These are phyloP conservation scores for Gobio gobio DNA, from an alignment of 2,113 vertebrate species.

Conservation along the genomic window DNA sequence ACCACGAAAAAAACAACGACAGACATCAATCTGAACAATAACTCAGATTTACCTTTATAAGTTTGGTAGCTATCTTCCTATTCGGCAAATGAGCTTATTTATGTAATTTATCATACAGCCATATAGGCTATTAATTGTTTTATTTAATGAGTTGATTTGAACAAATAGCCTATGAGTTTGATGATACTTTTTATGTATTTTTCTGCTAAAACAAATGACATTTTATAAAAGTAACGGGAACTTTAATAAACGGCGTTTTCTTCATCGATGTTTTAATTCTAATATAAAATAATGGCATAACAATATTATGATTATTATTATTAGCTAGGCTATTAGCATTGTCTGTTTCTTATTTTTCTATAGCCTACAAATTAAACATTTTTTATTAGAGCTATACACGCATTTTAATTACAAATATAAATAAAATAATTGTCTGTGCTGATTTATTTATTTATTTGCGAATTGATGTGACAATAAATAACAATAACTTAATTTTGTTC, in stretches of 20 bases:
- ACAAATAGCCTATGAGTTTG: not conserved
- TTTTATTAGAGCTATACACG: not conserved
- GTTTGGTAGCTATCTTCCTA: not conserved
- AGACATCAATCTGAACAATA: not conserved
- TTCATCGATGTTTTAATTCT: not conserved
- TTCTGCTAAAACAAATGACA: not conserved
- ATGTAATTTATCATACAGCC: not conserved
- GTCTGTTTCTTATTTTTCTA: not conserved
- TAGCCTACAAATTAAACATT: not conserved
- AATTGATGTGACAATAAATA: slow-evolving; percentile 92
- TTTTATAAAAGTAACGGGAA: not conserved
- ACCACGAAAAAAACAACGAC: not conserved
- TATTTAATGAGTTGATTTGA: not conserved
- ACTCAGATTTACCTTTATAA: not conserved
- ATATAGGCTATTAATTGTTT: not conserved
- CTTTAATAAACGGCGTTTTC: not conserved
- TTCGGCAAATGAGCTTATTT: not conserved
- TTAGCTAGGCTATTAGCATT: not conserved
- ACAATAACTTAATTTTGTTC: slow-evolving; percentile 95
- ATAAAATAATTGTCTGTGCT: slow-evolving; percentile 17
- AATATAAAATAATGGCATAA: not conserved
- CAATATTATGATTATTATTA: not conserved
- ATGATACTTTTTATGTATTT: not conserved
- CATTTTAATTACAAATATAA: not conserved
- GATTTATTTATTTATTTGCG: slow-evolving; percentile 77